Base-by-base conservation (phyloP, 2,797 vertebrate genomes). In the Sebastolobus altivelis region DNA sequence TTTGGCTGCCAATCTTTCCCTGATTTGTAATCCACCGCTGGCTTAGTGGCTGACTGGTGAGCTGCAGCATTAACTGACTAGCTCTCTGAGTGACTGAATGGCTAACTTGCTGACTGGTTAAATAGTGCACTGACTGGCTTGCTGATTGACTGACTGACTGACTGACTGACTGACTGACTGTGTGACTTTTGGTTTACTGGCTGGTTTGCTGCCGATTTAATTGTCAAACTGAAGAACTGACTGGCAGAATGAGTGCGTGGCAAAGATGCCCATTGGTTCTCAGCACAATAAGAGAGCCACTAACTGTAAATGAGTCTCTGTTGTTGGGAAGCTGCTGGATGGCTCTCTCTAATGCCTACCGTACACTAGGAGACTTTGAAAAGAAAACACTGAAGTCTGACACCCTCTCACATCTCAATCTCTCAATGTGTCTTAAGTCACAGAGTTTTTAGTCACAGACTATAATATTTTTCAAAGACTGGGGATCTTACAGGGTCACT, bases 11-110 rank as follows among this genome's bases (percentile, higher is more conserved):
- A 90, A 56, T 89, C 85, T 84, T 71, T 72, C 43, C 77, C 82
- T 86, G 73, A 88, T 90, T 92, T 92, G 84, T 91, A 92, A 88
- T 89, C 89, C 81, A 85, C 74, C 54, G 4, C 81, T 87, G 79
- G 81, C 70, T 91, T 84, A 79, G 65, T 62, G 43, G 61, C 76
- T 72, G 83, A 76, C 77, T 84, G 71, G 60, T 83, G 75, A 80
- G 84, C 79, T 86, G 75, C 79, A 74, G 81, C 61, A 65, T 81
- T 81, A 72, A 66, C 84, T 38, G 60, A 65, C 78, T 56, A 60
- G 52, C 61, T 83, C 27, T 74, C 62, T 87, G 73, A 77, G 9
- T 79, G 75, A 65, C 60, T 66, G 76, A 67, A 72, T 68, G 77
- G 46, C 14, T 59, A 46, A 55, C 31, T 78, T 22, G 40, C 49